A percentile compares a stretch with the other conserved stretches of the same genome.
Evolutionary conservation across 2,113 vertebrate species (phyloP).

Genomic region (Thinocorus orbignyianus): DNA sequence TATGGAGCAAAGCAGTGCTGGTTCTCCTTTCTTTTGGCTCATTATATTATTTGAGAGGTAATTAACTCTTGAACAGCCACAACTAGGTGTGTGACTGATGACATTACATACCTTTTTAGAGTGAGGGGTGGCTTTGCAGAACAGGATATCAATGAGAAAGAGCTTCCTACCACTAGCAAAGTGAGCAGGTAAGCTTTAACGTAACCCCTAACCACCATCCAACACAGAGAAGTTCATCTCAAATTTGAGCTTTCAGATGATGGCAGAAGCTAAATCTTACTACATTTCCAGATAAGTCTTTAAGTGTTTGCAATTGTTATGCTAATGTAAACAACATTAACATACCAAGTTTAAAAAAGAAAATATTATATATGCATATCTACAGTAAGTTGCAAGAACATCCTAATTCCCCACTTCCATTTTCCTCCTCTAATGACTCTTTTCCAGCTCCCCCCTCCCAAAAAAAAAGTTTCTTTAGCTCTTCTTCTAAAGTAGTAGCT

Average conservation of each 20-base stretch:
- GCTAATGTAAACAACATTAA: accelerated
- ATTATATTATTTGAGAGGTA: not conserved
- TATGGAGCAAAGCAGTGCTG: not conserved
- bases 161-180: not conserved
- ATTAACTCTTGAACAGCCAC: not conserved
- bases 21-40: not conserved
- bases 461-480: not conserved
- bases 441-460: not conserved
- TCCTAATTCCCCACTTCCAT: not conserved
- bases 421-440: not conserved
- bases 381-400: not conserved
- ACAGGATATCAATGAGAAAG: not conserved
- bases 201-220: not conserved
- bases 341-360: not conserved
- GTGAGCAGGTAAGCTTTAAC: not conserved
- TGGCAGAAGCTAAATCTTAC: not conserved
- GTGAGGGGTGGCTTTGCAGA: not conserved
- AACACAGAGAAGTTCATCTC: not conserved
- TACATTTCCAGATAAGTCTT: not conserved
- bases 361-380: accelerated
- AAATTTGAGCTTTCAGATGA: not conserved
- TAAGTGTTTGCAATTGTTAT: not conserved
- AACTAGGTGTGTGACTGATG: not conserved
- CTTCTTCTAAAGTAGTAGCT: not conserved
- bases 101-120: not conserved